Base-by-base conservation (phyloP, 2,113 vertebrate genomes). In the Muscicapa adusta region DNA sequence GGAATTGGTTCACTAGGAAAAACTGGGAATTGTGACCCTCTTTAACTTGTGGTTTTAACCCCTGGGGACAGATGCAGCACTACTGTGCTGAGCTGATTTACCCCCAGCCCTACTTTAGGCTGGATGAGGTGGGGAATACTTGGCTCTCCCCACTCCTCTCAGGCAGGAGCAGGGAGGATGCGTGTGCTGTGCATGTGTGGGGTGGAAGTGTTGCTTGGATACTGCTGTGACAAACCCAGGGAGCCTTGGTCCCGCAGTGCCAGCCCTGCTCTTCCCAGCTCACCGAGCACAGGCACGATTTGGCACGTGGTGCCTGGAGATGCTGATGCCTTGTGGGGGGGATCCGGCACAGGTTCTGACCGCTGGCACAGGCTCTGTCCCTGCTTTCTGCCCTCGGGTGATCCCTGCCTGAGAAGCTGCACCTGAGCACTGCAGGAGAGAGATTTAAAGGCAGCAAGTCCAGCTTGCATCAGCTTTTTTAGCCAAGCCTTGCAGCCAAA, bases 131-230 rank as follows among this genome's bases (percentile, higher is more conserved):
- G 8, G 51, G 61, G 10, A 63, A 10, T 38, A 34, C 22, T 70
- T 34, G 12, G 22, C 33, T 82, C 26, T 68, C 22, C 14, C 22
- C 0, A 1, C 40, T 78, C 7, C 4, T 18, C 14, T 51, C 0
- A 1, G 75, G 48, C 80, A 40, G 57, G 48, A 54, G 36, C 71
- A 62, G 29, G 76, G 33, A 42, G 79, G 61, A 58, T 53, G 53
- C 0, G 0, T 76, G 51, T 40, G 86, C 88, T 3, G 54, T 16
- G 1, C 14, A 0, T 61, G 68, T 73, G 88, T 16, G 29, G 75
- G 82, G 89, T 94, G 70, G 93, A 84, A 80, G 71, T 31, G 94
- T 96, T 96, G 96, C 94, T 80, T 93, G 77, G 96, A 92, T 87
- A 94, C 93, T 85, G 87, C 82, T 40, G 79, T 68, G 77, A 91